These are phyloP conservation scores for Drosophila nigritarsus DNA, from an alignment of 2,888 invertebrate species.

Conservation along the genomic window DNA sequence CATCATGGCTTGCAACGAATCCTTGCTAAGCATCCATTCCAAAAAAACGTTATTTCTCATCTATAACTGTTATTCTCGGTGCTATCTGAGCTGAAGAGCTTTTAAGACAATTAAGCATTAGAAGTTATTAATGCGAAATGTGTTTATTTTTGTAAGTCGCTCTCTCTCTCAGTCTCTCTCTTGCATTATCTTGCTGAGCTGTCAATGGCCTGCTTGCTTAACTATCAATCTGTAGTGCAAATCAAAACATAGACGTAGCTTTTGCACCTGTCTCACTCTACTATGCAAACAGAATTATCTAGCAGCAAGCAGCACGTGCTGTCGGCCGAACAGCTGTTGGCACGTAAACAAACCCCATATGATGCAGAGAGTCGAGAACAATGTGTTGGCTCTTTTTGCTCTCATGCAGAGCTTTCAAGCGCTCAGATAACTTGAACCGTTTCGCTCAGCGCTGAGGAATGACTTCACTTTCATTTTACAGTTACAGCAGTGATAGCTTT, in stretches of 20 bases:
- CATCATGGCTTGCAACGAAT: neutral
- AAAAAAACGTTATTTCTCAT: neutral
- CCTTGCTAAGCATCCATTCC: neutral
- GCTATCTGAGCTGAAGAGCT: neutral
- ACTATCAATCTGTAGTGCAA: neutral
- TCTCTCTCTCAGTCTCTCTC: neutral
- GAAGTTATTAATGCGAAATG: neutral
- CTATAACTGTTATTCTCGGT: neutral
- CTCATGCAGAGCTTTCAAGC: slow-evolving; percentile 54
- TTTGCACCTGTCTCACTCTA: slow-evolving; percentile 20
- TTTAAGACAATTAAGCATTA: neutral
- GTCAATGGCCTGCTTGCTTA: neutral
- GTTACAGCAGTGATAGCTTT: slow-evolving; percentile 41
- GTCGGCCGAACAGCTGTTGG: slow-evolving; percentile 62
- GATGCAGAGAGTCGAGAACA: slow-evolving; percentile 22
- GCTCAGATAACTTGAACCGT: slow-evolving; percentile 56
- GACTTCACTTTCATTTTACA: slow-evolving; percentile 72
- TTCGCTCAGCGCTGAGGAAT: slow-evolving; percentile 60
- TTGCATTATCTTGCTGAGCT: neutral
- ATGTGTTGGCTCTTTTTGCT: slow-evolving; percentile 4
- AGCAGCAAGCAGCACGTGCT: slow-evolving; percentile 46
- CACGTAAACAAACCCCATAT: slow-evolving; percentile 74
- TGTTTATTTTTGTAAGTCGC: neutral
- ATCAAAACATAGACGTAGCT: slow-evolving; percentile 9
- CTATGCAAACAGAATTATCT: slow-evolving; percentile 18